A percentile compares a stretch with the other conserved stretches of the same genome.
Conservation (phyloP, 1,140 invertebrate genomes). For the Ruditapes philippinarum region DNA sequence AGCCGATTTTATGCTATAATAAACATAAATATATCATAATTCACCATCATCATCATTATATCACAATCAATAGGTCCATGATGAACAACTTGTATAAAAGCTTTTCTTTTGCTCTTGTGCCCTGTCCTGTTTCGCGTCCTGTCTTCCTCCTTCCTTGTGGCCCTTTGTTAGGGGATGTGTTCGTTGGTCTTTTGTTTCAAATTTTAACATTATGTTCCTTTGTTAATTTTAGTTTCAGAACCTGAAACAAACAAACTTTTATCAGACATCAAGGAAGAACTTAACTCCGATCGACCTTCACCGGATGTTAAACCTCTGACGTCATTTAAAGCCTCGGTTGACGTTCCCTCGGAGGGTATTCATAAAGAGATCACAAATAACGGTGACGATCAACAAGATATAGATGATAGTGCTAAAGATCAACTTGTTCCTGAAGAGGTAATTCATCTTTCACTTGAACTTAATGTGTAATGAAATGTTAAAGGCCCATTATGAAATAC, state of each 20-base stretch:
- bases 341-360: constrained; percentile 32
- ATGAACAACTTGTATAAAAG: too few species aligned
- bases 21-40: too few species aligned
- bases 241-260: constrained; percentile 25
- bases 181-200: background rate
- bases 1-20: too few species aligned
- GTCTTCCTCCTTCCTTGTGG: background rate
- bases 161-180: background rate
- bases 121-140: background rate
- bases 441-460: too few species aligned
- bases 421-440: background rate
- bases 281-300: background rate
- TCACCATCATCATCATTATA: too few species aligned
- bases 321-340: constrained; percentile 24
- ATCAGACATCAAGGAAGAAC: constrained; percentile 41
- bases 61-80: too few species aligned
- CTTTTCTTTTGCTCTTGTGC: too few species aligned
- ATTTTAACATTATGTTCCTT: background rate
- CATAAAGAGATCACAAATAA: constrained; percentile 32
- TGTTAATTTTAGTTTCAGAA: constrained; percentile 24
- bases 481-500: too few species aligned
- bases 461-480: too few species aligned
- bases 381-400: background rate
- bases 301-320: constrained; percentile 30
- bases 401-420: background rate